Base-by-base conservation (phyloP, 2,888 invertebrate species). In the Brassicogethes aeneus region DNA sequence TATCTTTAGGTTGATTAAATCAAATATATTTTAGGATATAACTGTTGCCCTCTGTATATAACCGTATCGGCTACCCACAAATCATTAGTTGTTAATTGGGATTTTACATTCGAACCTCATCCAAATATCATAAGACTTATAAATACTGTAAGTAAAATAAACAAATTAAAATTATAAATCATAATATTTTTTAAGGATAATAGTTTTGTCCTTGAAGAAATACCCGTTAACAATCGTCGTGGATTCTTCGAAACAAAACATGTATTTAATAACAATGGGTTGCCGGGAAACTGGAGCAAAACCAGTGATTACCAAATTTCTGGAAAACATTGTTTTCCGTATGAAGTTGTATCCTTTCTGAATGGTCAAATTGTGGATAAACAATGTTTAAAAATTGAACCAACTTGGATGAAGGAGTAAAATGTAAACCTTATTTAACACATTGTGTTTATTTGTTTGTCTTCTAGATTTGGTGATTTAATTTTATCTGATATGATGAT, bases 401-500 rank as follows among this genome's bases (percentile, higher is more conserved):
- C 88, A 0, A 82, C 80, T 15, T 88, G 89, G 88, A 85, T 88
- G 85, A 74, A 76, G 51, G 80, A 84, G 38, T 29, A 16, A 38
- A 17, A 2, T 2, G 32, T n/a, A n/a, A 32, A n/a, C 13, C 15
- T 17, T 35, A 15, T 14, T 36, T 36, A 34, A 30, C 12, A 3
- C 2, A 36, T 40, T n/a, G n/a, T n/a, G n/a, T n/a, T n/a, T n/a
- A n/a, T n/a, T n/a, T n/a, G n/a, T n/a, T n/a, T n/a, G n/a, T n/a
- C n/a, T n/a, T n/a, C 15, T 30, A 45, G 45, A 17, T 45, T 45
- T 15, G 45, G 43, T 12, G 32, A 40, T 2, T 17, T 69, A 47
- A 69, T 68, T 66, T 65, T 58, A 44, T 48, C 45, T 8, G 70
- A 76, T 42, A 56, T 81, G 5, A 75, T 81, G 48, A 69, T 82